A percentile compares a stretch with the other conserved stretches of the same genome.
phyloP scores from a whole-genome alignment of 2,888 invertebrate genomes.

The Pristionchus exspectatus region DNA sequence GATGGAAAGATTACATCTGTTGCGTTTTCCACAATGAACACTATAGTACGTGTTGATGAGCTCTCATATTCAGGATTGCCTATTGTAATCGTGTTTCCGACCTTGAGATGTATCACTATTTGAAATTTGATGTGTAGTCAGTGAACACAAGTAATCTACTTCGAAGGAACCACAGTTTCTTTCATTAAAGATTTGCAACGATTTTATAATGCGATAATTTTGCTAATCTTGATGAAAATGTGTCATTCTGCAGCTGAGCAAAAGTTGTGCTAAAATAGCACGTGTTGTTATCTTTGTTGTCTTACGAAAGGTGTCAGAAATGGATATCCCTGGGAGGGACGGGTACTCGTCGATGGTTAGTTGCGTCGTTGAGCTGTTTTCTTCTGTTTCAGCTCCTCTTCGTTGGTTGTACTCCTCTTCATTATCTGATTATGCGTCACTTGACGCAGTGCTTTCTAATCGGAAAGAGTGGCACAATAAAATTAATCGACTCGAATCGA shows the following conservation, averaged over 20 bases:
- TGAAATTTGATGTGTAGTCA: neutral
- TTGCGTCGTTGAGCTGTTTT: neutral
- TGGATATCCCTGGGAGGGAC: neutral
- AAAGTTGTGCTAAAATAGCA: neutral
- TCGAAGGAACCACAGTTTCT: no score
- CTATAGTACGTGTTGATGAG: neutral
- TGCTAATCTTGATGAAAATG: no score
- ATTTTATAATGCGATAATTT: no score
- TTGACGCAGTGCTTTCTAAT: neutral
- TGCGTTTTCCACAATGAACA: neutral
- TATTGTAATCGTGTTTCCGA: neutral
- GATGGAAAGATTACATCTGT: neutral
- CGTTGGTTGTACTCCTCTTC: neutral
- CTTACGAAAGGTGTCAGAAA: neutral
- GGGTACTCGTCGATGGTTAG: neutral
- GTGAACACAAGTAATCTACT: no score
- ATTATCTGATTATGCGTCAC: conserved; percentile 11
- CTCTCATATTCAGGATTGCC: neutral
- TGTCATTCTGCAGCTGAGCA: neutral
- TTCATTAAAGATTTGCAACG: no score
- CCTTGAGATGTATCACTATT: neutral
- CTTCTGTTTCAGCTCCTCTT: neutral
- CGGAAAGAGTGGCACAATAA: neutral
- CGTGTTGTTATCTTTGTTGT: neutral
- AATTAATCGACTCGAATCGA: conserved; percentile 14